Evolutionary conservation across 2,113 vertebrate genomes (phyloP).

Genomic region (Neolamprologus sp.): DNA sequence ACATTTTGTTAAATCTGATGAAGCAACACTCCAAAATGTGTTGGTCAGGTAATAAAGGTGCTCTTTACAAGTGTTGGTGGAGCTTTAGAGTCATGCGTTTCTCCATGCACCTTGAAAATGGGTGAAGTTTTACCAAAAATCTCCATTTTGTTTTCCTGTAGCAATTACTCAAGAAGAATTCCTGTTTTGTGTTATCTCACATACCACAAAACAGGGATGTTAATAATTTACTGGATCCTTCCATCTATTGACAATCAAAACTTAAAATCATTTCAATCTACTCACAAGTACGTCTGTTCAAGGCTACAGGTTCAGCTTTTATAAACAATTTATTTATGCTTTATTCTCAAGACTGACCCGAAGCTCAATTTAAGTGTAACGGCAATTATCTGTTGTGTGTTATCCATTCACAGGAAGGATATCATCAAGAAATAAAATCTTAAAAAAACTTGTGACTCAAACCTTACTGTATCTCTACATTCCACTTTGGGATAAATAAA

Average conservation of each 20-base stretch:
- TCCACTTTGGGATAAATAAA: not conserved
- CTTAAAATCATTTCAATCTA: not conserved
- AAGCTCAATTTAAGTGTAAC: not conserved
- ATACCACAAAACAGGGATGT: not conserved
- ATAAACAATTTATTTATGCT: not conserved
- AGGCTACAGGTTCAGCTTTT: not conserved
- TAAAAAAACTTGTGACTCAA: not conserved
- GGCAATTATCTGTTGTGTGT: not conserved
- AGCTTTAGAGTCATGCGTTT: not conserved
- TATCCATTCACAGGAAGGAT: not conserved
- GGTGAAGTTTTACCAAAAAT: not conserved
- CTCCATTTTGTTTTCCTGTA: not conserved
- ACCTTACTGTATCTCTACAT: not conserved
- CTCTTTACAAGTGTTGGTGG: not conserved
- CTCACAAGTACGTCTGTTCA: not conserved
- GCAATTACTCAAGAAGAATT: not conserved
- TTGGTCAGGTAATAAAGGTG: not conserved
- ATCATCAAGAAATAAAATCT: not conserved
- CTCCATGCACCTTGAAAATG: not conserved
- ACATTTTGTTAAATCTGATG: not conserved
- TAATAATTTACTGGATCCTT: not conserved
- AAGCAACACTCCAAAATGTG: not conserved
- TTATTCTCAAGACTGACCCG: not conserved
- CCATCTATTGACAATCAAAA: not conserved
- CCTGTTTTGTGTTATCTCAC: not conserved